phyloP scores from a whole-genome alignment of 2,888 invertebrate genomes.

The Phrixothrix hirtus region DNA sequence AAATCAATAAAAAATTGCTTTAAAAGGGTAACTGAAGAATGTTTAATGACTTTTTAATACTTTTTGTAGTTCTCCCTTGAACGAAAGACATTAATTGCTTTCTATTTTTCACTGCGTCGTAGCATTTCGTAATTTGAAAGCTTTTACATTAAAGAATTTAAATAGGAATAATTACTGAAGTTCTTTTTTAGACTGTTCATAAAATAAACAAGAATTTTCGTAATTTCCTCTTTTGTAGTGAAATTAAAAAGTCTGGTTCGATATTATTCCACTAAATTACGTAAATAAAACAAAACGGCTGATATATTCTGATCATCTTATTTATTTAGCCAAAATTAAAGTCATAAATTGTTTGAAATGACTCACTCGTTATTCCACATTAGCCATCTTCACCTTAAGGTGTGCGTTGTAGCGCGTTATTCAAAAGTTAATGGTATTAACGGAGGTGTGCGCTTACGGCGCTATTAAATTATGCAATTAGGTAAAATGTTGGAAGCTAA shows the following conservation, averaged over 20 bases:
- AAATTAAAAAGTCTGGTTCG: conserved; percentile 17
- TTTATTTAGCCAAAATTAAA: conserved; percentile 29
- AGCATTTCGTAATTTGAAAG: conserved; percentile 26
- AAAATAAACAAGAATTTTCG: conserved; percentile 27
- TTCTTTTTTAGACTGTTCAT: conserved; percentile 22
- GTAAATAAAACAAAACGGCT: conserved; percentile 22
- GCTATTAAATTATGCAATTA: conserved; percentile 46
- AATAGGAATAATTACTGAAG: conserved; percentile 26
- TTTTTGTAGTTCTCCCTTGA: conserved; percentile 21
- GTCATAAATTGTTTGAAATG: conserved; percentile 31
- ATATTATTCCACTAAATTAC: conserved; percentile 32
- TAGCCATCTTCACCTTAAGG: conserved; percentile 26
- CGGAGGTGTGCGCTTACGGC: conserved; percentile 23
- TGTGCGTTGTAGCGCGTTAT: conserved; percentile 17
- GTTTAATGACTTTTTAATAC: conserved; percentile 26
- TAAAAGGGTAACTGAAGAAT: conserved; percentile 1
- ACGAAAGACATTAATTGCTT: conserved; percentile 26
- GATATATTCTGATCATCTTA: conserved; percentile 28
- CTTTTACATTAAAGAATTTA: conserved; percentile 28
- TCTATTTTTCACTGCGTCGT: conserved; percentile 21
- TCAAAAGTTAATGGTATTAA: conserved; percentile 26
- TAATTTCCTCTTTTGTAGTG: conserved; percentile 17
- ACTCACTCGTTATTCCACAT: conserved; percentile 26
- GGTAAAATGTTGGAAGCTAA: conserved; percentile 43
- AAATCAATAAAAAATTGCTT: conserved; percentile 1